These are phyloP conservation scores for Novumbra hubbsi DNA, from an alignment of 2,797 vertebrate genomes.

Conservation along the genomic window DNA sequence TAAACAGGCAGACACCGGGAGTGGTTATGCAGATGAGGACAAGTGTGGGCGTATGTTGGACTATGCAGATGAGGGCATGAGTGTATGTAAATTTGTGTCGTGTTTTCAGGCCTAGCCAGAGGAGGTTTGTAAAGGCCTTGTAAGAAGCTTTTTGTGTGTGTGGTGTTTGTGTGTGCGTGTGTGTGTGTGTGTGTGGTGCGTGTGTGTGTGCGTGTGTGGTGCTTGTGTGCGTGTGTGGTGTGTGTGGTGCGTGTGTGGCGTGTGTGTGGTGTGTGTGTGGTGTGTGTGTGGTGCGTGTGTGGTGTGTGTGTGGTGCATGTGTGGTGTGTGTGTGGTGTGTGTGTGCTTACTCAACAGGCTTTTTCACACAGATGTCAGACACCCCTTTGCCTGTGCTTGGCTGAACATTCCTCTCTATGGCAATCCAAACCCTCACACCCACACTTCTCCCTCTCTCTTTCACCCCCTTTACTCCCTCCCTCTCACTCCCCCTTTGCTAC, in stretches of 20 bases:
- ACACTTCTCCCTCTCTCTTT: conserved; percentile 1
- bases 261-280: conserved; percentile 2
- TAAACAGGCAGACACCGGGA: background rate
- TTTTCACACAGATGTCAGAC: conserved; percentile 13
- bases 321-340: background rate
- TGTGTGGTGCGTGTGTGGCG: background rate
- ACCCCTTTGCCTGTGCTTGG: background rate
- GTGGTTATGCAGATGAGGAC: background rate
- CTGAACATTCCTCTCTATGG: conserved; percentile 2
- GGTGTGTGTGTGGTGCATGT: conserved; percentile 1
- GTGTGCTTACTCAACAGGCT: background rate
- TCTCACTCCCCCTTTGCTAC: conserved; percentile 1
- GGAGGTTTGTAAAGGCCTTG: background rate
- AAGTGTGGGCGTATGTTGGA: conserved; percentile 10
- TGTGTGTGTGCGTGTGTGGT: background rate
- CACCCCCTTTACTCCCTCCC: conserved; percentile 9
- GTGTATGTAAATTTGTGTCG: background rate
- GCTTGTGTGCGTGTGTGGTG: background rate
- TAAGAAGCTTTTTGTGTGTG: background rate
- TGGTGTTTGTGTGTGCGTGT: background rate
- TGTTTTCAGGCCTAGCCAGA: conserved; percentile 2
- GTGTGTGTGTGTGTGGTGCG: background rate
- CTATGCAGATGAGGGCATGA: background rate
- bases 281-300: background rate
- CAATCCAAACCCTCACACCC: background rate